Evolutionary conservation across 2,888 invertebrate genomes (phyloP).

Genomic region (Aspidiotus rigidus): DNA sequence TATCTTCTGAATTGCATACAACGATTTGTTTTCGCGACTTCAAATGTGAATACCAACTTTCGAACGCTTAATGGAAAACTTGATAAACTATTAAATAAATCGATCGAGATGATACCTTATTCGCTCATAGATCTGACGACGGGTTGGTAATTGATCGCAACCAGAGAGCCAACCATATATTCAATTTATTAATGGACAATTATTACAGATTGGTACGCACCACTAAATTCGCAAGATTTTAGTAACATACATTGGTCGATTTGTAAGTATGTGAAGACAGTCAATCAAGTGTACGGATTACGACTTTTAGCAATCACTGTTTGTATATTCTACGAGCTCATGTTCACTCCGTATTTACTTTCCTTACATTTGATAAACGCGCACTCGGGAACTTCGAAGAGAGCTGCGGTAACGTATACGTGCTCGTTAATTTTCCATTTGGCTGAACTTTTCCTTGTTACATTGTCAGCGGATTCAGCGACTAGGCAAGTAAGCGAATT

Average conservation of each 20-base stretch:
- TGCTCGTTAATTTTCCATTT: constrained; percentile 14
- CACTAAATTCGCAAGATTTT: constrained; percentile 4
- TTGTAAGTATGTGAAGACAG: constrained; percentile 19
- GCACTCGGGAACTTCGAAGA: not conserved
- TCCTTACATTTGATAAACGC: constrained; percentile 23
- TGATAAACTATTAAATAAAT: not conserved
- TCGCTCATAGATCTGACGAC: not conserved
- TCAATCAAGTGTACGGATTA: constrained; percentile 20
- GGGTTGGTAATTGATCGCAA: not conserved
- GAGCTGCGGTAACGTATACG: not conserved
- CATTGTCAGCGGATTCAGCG: constrained; percentile 22
- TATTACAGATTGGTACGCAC: not conserved
- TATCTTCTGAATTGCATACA: not conserved
- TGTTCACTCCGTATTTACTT: constrained; percentile 28
- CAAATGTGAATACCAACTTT: not conserved
- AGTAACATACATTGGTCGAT: constrained; percentile 17
- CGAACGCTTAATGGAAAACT: not conserved
- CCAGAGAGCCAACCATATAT: too few species aligned
- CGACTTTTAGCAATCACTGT: constrained; percentile 14
- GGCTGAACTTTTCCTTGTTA: constrained; percentile 18
- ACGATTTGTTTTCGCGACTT: not conserved
- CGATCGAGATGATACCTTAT: not conserved
- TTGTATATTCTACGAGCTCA: constrained; percentile 26
- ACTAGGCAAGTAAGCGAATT: constrained; percentile 10
- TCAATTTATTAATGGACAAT: not conserved